Evolutionary conservation across 2,888 invertebrate species (phyloP), one percentile per base, ranked within the genome.

Genomic region (Aplocera efformata): DNA sequence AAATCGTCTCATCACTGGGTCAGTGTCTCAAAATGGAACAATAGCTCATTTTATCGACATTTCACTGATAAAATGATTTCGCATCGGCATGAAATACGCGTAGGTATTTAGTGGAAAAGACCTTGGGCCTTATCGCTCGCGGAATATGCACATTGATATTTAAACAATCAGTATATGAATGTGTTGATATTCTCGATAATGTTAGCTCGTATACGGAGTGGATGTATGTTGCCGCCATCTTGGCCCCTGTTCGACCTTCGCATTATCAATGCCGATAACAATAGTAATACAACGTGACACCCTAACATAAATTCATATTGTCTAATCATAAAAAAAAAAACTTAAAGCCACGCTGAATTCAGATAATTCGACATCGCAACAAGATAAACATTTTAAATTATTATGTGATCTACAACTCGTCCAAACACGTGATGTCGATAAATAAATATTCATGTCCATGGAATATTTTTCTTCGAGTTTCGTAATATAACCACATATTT

Each of bases 291-390:
- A 74, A 74, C 71, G 72, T 79, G 82, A 79, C 80, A 86, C 75
- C 80, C 72, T 85, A 79, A 83, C 83, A 86, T 83, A 85, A 79
- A 83, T 86, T 81, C 77, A 75, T 79, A 80, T 78, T 79, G 78
- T 80, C 77, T 85, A 85, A 85, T 88, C 86, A 70, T 59, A 59
- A 72, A 73, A 67, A 63, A 67, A 63, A 65, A 66, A 64, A 66
- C 67, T 63, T 71, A 67, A 72, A 71, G 59, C 66, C 61, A 58
- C 62, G 53, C 62, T 69, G 63, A 61, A 62, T 55, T 58, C 58
- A 64, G 78, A 81, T 79, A 80, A 65, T 53, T 45, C 50, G 52
- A 58, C 74, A 55, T 73, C 65, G 80, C 74, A 80, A 86, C 84
- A 69, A 81, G 79, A 83, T 82, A 78, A 67, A 51, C 50, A 58